phyloP scores from a whole-genome alignment of 37 sponge, comb jelly and placozoan species.

The Ianthella basta region DNA sequence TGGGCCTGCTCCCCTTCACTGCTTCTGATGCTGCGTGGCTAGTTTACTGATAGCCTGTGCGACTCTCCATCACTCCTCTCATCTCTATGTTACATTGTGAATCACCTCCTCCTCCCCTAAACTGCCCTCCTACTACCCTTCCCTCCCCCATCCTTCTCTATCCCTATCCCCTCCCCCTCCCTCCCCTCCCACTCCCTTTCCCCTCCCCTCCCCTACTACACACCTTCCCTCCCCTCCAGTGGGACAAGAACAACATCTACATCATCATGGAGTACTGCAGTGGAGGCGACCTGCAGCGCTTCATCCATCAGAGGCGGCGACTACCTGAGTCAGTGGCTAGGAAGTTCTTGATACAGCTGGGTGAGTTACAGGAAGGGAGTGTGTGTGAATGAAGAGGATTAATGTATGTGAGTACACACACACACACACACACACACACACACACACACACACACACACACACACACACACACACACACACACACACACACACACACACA shows the following conservation, averaged over 20 bases:
- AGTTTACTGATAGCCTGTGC: too few relatives aligned
- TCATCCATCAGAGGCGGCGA: constrained; percentile 51
- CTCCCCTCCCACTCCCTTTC: too few relatives aligned
- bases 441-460: constrained; percentile 24
- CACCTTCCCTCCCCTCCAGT: background rate
- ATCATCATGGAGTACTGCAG: constrained; percentile 87
- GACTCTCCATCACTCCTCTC: background rate
- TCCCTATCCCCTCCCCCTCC: too few relatives aligned
- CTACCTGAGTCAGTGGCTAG: constrained; percentile 66
- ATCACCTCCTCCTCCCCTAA: too few relatives aligned
- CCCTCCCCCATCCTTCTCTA: too few relatives aligned
- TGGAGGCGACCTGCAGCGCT: constrained; percentile 78
- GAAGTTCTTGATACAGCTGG: constrained; percentile 77
- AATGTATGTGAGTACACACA: constrained; percentile 2
- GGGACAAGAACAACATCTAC: constrained; percentile 66
- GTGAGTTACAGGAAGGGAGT: constrained; percentile 27
- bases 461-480: constrained; percentile 24
- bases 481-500: constrained; percentile 26
- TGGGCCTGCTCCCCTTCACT: too few relatives aligned
- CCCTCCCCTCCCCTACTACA: too few relatives aligned
- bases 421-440: constrained; percentile 23
- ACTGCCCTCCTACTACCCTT: too few relatives aligned
- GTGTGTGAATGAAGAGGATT: background rate
- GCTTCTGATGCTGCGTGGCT: too few relatives aligned
- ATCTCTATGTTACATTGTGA: too few relatives aligned